Evolutionary conservation across 2,797 vertebrate species (phyloP).

Genomic region (Avahi laniger): DNA sequence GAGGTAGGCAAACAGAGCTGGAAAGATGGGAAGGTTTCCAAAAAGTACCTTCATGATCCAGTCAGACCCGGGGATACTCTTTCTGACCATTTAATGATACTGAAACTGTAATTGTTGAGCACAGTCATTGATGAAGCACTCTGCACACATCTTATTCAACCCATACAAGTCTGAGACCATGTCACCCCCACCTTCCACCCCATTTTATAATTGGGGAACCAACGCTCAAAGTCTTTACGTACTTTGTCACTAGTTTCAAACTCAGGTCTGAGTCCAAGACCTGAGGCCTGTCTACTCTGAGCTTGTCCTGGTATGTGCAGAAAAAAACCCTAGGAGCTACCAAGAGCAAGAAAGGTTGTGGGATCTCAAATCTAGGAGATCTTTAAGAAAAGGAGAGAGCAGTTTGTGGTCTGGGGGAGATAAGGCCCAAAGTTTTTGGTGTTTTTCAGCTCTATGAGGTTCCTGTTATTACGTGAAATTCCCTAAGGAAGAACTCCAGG

Average conservation of each 20-base stretch:
- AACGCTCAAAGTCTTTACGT: neutral
- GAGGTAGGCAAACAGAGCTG: neutral
- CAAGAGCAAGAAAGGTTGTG: neutral
- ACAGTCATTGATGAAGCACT: neutral
- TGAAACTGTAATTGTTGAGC: neutral
- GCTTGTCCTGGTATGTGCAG: neutral
- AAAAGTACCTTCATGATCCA: neutral
- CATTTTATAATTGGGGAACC: neutral
- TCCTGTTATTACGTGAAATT: neutral
- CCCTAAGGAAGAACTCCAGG: neutral
- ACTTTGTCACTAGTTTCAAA: neutral
- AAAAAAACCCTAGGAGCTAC: neutral
- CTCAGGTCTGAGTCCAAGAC: neutral
- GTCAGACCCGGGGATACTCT: neutral
- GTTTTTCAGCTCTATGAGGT: neutral
- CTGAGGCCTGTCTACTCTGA: neutral
- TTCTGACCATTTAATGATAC: neutral
- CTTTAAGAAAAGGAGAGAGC: neutral
- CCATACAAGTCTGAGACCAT: neutral
- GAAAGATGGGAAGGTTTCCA: neutral
- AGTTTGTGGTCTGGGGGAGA: neutral
- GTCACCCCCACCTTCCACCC: rapidly evolving
- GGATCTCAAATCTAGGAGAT: too few species aligned
- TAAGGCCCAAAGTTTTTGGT: neutral
- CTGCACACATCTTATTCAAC: neutral